Evolutionary conservation across 2,797 vertebrate genomes (phyloP).

Genomic region (Manis crassicaudata): DNA sequence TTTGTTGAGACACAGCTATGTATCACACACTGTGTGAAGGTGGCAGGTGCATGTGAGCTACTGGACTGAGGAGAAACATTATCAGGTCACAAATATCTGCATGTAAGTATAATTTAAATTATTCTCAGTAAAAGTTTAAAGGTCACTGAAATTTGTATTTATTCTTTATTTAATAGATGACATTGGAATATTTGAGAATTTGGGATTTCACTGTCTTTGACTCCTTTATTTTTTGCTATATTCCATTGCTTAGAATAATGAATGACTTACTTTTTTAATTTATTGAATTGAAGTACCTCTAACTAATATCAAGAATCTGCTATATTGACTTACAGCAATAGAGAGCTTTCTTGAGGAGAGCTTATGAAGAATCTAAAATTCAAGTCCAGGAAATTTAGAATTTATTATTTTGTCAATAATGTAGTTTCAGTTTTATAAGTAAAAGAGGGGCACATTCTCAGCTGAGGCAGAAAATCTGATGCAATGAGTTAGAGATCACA

Average conservation of each 20-base stretch:
- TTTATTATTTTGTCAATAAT: background rate
- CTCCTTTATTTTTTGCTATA: background rate
- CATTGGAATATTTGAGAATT: background rate
- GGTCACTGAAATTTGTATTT: background rate
- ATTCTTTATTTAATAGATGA: background rate
- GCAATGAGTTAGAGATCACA: background rate
- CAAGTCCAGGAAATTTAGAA: background rate
- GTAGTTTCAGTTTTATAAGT: background rate
- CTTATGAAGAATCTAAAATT: background rate
- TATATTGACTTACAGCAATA: background rate
- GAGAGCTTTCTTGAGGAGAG: accelerated
- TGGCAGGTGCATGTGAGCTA: background rate
- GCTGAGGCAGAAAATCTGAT: background rate
- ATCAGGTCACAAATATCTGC: background rate
- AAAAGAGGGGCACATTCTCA: background rate
- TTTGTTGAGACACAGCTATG: background rate
- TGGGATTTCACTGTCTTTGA: background rate
- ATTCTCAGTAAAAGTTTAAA: background rate
- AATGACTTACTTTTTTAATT: background rate
- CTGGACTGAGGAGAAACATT: background rate
- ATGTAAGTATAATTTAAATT: background rate
- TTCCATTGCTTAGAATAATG: background rate
- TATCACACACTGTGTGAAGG: background rate
- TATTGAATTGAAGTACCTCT: background rate
- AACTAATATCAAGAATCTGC: background rate